Conservation (phyloP, 2,888 invertebrate genomes). For the Microplitis manilae region DNA sequence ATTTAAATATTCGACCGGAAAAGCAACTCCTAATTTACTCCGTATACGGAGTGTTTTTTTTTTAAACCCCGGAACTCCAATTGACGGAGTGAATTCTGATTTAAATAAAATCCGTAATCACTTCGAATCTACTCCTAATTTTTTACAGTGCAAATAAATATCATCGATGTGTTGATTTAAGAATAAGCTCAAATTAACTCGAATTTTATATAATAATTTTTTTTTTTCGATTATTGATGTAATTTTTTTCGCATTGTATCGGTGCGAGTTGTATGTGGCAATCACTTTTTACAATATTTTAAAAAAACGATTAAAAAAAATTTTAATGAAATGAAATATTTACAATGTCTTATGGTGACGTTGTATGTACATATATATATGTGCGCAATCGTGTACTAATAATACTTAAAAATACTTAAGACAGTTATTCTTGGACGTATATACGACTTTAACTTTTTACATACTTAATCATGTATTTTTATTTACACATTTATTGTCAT, state of each 20-base stretch:
- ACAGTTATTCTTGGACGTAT: not conserved
- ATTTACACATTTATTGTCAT: not conserved
- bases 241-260: constrained; percentile 8
- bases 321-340: not conserved
- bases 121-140: no score
- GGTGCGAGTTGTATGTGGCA: constrained; percentile 1
- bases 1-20: not conserved
- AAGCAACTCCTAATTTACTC: no score
- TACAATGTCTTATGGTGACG: constrained; percentile 33
- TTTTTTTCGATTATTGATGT: constrained; percentile 9
- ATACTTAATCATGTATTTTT: not conserved
- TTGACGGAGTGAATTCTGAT: no score
- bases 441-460: not conserved
- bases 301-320: not conserved
- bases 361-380: constrained; percentile 29
- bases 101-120: no score
- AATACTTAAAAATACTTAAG: constrained; percentile 1
- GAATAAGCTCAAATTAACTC: constrained; percentile 33
- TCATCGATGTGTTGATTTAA: not conserved
- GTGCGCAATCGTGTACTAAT: not conserved
- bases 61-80: not conserved
- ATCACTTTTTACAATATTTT: constrained; percentile 27
- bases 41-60: not conserved
- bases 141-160: not conserved
- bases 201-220: constrained; percentile 27